Evolutionary conservation across 2,888 invertebrate species (phyloP).

Genomic region (Rhimphoctona megacephalus): DNA sequence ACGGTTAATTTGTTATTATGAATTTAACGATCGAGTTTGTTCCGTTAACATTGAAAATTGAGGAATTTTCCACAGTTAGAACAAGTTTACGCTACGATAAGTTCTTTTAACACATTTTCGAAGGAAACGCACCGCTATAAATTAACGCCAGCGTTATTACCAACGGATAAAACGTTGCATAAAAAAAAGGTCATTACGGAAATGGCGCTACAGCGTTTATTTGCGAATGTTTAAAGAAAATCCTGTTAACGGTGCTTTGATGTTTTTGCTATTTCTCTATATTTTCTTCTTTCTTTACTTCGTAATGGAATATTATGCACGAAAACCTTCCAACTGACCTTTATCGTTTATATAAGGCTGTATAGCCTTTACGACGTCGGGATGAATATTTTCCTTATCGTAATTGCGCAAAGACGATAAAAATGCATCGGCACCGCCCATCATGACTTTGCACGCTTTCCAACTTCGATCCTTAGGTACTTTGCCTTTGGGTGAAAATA

Average conservation of each 20-base stretch:
- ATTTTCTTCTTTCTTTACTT: conserved; percentile 3
- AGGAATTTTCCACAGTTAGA: background rate
- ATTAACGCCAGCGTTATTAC: conserved; percentile 24
- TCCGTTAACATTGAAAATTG: background rate
- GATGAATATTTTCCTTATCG: conserved; percentile 97
- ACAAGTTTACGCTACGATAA: background rate
- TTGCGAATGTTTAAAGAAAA: conserved; percentile 12
- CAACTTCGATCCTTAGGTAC: conserved; percentile 96
- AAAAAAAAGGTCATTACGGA: conserved; percentile 23
- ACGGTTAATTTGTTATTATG: background rate
- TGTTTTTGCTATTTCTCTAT: conserved; percentile 23
- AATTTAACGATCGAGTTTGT: background rate
- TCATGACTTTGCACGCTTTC: conserved; percentile 96
- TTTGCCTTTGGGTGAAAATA: conserved; percentile 92
- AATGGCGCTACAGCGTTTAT: conserved; percentile 25
- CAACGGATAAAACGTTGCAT: conserved; percentile 2
- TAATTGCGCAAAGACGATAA: conserved; percentile 93
- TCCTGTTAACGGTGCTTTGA: conserved; percentile 4
- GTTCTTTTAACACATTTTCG: background rate
- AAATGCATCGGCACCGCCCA: conserved; percentile 96
- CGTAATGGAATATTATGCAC: conserved; percentile 26
- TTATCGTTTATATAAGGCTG: conserved; percentile 85
- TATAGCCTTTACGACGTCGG: conserved; percentile 93
- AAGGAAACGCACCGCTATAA: conserved; percentile 14
- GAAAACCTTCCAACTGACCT: conserved; percentile 72